A percentile compares a stretch with the other conserved stretches of the same genome.
Evolutionary conservation across 2,797 vertebrate genomes (phyloP).

Genomic region (Crypturellus tataupa): DNA sequence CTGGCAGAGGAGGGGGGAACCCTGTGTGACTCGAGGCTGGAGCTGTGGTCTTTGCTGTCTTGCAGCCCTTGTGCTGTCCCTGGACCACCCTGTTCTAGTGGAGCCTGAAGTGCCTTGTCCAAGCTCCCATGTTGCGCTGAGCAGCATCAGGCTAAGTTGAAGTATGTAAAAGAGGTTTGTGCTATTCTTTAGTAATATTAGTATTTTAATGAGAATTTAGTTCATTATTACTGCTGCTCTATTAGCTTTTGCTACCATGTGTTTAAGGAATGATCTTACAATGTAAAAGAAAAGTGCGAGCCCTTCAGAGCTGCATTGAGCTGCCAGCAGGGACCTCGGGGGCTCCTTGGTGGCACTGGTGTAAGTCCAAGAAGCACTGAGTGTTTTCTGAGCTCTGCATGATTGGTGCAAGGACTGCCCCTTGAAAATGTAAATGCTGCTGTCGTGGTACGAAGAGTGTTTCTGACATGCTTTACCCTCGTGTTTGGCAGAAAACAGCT

Average conservation of each 20-base stretch:
- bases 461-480: not conserved
- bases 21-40: not conserved
- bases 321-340: not conserved
- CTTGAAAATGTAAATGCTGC: not conserved
- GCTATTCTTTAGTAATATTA: not conserved
- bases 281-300: not conserved
- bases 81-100: no score
- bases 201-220: conserved; percentile 35
- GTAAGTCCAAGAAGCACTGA: not conserved
- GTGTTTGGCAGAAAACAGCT: conserved; percentile 15
- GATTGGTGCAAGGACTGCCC: not conserved
- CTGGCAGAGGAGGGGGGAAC: no score
- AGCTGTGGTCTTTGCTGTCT: rapidly evolving
- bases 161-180: not conserved
- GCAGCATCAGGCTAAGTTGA: not conserved
- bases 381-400: not conserved
- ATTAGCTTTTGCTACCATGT: not conserved
- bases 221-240: not conserved
- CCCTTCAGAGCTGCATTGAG: not conserved
- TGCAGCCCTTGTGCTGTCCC: not conserved
- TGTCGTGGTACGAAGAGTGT: not conserved
- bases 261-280: not conserved
- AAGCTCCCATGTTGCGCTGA: not conserved
- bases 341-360: not conserved
- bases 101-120: not conserved